phyloP scores from a whole-genome alignment of 2,888 invertebrate species.

The Ichneumoninae sp. region DNA sequence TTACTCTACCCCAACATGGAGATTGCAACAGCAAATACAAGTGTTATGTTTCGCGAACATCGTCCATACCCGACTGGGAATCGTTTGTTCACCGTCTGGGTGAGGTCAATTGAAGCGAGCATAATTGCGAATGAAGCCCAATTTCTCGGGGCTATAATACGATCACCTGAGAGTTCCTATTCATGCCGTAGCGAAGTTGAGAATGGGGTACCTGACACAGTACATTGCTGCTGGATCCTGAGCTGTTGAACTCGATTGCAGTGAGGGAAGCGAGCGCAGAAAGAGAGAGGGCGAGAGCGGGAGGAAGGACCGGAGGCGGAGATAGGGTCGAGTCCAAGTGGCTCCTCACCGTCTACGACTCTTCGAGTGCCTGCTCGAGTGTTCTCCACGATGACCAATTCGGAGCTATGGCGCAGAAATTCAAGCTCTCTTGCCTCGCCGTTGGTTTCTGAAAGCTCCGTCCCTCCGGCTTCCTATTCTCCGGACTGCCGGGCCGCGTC shows the following conservation, averaged over 20 bases:
- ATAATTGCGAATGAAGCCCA: conserved; percentile 40
- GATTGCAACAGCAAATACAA: neutral
- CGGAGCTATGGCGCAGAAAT: conserved; percentile 44
- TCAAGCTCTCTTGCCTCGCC: conserved; percentile 46
- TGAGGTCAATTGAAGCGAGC: conserved; percentile 16
- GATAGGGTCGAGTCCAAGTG: conserved; percentile 52
- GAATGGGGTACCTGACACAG: conserved; percentile 32
- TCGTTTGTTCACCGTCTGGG: neutral
- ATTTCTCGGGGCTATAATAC: conserved; percentile 16
- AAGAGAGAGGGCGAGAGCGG: neutral
- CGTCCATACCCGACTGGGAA: neutral
- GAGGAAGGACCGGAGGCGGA: conserved; percentile 22
- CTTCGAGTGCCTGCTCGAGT: conserved; percentile 53
- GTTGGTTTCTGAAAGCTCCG: conserved; percentile 38
- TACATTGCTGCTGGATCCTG: conserved; percentile 32
- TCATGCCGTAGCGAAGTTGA: conserved; percentile 13
- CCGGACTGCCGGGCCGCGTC: conserved; percentile 4
- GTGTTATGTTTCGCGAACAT: neutral
- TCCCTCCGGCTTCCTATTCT: conserved; percentile 34
- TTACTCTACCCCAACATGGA: neutral
- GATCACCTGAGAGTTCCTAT: conserved; percentile 24
- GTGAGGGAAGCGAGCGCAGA: conserved; percentile 16
- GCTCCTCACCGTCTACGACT: conserved; percentile 52
- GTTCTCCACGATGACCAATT: conserved; percentile 62
- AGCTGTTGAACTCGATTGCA: conserved; percentile 22